Base-by-base conservation (phyloP, 2,113 vertebrate genomes). In the Garra rufa region DNA sequence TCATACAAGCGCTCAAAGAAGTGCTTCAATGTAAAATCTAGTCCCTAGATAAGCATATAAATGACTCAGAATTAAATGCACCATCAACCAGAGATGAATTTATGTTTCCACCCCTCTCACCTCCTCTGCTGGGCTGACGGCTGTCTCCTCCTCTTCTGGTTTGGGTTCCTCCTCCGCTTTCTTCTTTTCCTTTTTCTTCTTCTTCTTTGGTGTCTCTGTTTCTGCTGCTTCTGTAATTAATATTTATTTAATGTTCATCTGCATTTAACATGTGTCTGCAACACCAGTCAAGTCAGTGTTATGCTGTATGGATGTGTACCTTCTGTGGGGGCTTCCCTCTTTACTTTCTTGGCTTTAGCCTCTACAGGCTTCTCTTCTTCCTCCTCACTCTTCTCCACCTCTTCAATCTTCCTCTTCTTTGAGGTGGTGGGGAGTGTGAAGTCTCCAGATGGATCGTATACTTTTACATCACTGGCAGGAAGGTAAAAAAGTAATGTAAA, bases 391-490 rank as follows among this genome's bases (percentile, higher is more conserved):
- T 94, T 91, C 34, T 96, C 95, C 1, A 96, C 92, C 81, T 97
- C 95, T 84, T 97, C 95, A 76, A 97, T 93, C 91, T 97, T 99
- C 87, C 97, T 96, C 91, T 99, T 99, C 88, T 95, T 99, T 57
- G 97, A 94, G 41, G 90, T 94, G 46, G 95, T 89, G 46, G 98
- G 96, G 65, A 99, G 94, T 0, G 97, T 99, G 0, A 98, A 97
- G 78, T 99, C 98, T 2, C 95, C 96, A 26, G 97, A 99, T 0
- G 98, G 97, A 86, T 99, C 97, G 0, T 97, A 99, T 2, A 96
- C 84, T 89, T 93, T 97, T 76, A 99, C 89, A 88, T 99, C 97
- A 3, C 98, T 99, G 89, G 30, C 46, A 38, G 24, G 78, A 81
- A 26, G 28, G 26, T 74, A 91, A 84, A 74, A 34, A 28, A 30